Percentiles rank a stretch among this genome's conserved stretches.
Conservation (phyloP, 2,797 vertebrate species). For the Tympanoctomys barrerae region DNA sequence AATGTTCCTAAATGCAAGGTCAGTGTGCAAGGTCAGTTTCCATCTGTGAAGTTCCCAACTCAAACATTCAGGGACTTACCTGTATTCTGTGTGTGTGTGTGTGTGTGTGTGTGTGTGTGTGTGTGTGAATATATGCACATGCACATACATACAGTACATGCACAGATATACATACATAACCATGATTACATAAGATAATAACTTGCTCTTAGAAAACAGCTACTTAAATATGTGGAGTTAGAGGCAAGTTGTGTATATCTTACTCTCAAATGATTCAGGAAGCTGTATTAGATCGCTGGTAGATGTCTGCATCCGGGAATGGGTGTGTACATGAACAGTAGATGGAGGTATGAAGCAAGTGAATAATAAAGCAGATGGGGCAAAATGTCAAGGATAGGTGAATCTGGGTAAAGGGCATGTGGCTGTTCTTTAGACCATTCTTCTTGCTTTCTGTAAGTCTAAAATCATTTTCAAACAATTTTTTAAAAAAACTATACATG, state of each 20-base stretch:
- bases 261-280: not conserved
- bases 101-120: not conserved
- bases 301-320: not conserved
- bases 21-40: not conserved
- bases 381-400: not conserved
- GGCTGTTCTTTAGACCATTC: not conserved
- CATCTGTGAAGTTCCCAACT: not conserved
- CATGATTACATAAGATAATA: not conserved
- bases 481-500: not conserved
- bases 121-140: not conserved
- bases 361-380: not conserved
- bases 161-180: not conserved
- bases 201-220: not conserved
- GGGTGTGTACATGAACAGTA: not conserved
- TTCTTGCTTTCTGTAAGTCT: not conserved
- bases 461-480: not conserved
- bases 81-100: too few relatives aligned
- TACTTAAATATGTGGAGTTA: not conserved
- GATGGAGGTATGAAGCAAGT: not conserved
- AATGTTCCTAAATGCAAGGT: not conserved
- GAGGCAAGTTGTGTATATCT: not conserved
- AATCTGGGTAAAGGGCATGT: not conserved
- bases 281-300: not conserved
- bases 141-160: too few relatives aligned
- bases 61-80: not conserved